These are phyloP conservation scores for Steinernema feltiae DNA, from an alignment of 1,140 invertebrate species.

Conservation along the genomic window DNA sequence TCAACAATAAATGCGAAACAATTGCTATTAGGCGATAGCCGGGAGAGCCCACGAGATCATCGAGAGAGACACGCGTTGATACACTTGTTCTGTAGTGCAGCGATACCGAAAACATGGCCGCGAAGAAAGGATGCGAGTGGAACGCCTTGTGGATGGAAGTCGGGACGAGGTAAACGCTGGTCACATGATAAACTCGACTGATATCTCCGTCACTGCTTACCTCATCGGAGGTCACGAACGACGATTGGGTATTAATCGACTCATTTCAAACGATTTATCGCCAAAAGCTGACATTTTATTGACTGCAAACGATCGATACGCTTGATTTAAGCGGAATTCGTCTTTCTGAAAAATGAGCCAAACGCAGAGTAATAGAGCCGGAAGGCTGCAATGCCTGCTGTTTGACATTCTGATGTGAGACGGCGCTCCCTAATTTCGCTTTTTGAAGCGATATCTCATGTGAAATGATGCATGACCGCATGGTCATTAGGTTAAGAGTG, in stretches of 20 bases:
- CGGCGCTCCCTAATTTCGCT: too few relatives aligned
- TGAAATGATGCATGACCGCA: not conserved
- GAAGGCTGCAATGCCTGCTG: not conserved
- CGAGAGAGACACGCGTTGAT: not conserved
- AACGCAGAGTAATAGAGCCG: not conserved
- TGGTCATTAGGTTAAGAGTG: not conserved
- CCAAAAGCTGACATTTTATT: not conserved
- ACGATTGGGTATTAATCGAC: not conserved
- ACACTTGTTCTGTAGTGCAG: not conserved
- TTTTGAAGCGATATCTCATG: too few relatives aligned
- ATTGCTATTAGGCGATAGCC: not conserved
- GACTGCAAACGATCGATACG: not conserved
- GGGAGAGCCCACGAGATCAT: not conserved
- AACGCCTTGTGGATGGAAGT: not conserved
- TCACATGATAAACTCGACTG: not conserved
- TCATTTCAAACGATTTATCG: not conserved
- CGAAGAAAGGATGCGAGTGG: not conserved
- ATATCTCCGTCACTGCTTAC: not conserved
- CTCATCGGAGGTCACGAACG: not conserved
- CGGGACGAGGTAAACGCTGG: not conserved
- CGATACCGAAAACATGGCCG: not conserved
- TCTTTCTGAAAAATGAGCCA: not conserved
- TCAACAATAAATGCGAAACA: slow-evolving; percentile 10
- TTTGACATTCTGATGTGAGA: too few relatives aligned
- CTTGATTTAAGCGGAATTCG: not conserved